Base-by-base conservation (phyloP, 2,888 invertebrate genomes). In the Polyommatus icarus region DNA sequence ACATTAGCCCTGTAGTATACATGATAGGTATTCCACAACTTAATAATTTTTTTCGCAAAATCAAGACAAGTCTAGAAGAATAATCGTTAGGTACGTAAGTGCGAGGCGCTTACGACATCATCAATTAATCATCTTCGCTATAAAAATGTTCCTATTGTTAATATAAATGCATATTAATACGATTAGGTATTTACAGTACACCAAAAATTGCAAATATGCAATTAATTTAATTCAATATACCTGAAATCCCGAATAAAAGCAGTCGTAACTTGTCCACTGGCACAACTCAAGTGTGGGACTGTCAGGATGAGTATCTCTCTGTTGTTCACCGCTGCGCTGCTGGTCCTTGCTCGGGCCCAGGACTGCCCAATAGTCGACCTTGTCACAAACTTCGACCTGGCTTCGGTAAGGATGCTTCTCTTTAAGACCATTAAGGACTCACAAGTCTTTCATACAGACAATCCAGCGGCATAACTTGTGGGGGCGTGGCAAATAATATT, bases 321-420 rank as follows among this genome's bases (percentile, higher is more conserved):
- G 67, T 67, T 67, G 29, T 67, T 67, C 15, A 29, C 29, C 29
- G 29, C 29, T 1, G 67, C 67, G 15, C 15, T 67, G 15, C 15
- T 67, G 29, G 24, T 24, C 67, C 4, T 67, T 3, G 67, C 67
- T 12, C 67, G 10, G 67, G 67, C 67, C 12, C 67, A 67, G 67
- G 67, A 67, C 67, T 67, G 67, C 15, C 67, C 67, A 0, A 29
- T 29, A 5, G 67, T 67, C 1, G 67, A 67, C 29, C 29, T 67
- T 29, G 5, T 67, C 67, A 67, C 67, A 4, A 67, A 67, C 67
- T 67, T 67, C 67, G 67, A 67, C 29, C 67, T 67, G 15, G 5
- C 67, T 10, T 24, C 67, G 29, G 67, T 67, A 29, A 67, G 67
- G 50, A 40, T 40, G 8, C 1, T 40, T 40, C 8, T 40, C 40